A percentile compares a stretch with the other conserved stretches of the same genome.
Evolutionary conservation across 2,888 invertebrate genomes (phyloP).

Genomic region (Drosophila nigritarsus): DNA sequence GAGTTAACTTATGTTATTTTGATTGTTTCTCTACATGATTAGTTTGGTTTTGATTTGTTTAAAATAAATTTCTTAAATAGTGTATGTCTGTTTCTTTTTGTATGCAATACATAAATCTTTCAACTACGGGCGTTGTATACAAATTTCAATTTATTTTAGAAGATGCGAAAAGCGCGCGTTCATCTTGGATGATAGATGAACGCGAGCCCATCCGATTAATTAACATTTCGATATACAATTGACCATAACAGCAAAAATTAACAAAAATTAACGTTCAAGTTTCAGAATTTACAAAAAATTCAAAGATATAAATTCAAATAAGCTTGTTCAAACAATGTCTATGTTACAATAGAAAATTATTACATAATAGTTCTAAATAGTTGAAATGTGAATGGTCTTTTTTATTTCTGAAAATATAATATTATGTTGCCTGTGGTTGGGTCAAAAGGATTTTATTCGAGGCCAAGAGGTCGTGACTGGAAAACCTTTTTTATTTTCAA

Average conservation of each 20-base stretch:
- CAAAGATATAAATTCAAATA: background rate
- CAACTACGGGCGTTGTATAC: background rate
- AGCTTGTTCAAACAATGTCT: background rate
- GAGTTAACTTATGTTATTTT: background rate
- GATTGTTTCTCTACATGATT: background rate
- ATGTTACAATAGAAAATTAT: background rate
- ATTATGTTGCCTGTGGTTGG: background rate
- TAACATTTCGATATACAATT: too few relatives aligned
- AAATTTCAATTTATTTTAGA: background rate
- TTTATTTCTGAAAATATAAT: background rate
- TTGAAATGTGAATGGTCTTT: background rate
- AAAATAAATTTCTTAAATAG: background rate
- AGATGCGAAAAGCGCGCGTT: background rate
- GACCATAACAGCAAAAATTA: background rate
- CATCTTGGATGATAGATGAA: background rate
- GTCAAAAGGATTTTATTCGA: background rate
- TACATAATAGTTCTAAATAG: background rate
- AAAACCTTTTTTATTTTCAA: background rate
- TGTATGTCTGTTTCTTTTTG: background rate
- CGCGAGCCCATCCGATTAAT: too few relatives aligned
- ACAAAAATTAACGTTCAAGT: accelerated
- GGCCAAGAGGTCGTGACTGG: background rate
- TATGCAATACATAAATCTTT: background rate
- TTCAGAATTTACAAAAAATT: background rate
- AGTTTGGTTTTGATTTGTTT: background rate